A percentile compares a stretch with the other conserved stretches of the same genome.
Evolutionary conservation across 2,113 vertebrate species (phyloP).

Genomic region (Aix galericulata): DNA sequence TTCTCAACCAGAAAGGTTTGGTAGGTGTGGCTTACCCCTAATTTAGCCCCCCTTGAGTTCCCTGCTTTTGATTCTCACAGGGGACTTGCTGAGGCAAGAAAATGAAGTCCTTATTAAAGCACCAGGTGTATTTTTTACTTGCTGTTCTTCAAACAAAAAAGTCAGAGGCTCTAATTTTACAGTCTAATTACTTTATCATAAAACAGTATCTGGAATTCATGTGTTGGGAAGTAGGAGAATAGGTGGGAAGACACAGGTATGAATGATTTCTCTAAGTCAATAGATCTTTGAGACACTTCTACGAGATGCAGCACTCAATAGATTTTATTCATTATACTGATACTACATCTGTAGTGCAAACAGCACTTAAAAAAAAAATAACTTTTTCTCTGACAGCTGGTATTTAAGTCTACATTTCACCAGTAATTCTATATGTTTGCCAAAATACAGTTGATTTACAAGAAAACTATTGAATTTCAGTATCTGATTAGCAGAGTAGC

Average conservation of each 20-base stretch:
- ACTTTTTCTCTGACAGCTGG: background rate
- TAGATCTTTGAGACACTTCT: no score
- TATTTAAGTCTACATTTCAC: conserved; percentile 10
- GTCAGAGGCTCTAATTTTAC: background rate
- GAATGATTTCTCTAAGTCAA: background rate
- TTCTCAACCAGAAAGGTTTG: background rate
- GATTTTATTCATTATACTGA: background rate
- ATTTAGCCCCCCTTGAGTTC: background rate
- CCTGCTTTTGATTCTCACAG: background rate
- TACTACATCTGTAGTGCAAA: background rate
- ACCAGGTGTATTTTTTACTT: background rate
- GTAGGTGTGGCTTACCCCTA: background rate
- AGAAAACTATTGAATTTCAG: no score
- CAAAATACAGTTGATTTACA: background rate
- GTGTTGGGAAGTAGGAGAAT: background rate
- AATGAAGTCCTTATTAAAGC: background rate
- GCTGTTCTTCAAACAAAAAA: background rate
- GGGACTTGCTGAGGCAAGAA: background rate
- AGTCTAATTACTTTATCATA: background rate
- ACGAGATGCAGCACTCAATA: background rate
- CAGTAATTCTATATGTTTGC: background rate
- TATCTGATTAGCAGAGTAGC: background rate
- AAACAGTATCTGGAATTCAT: background rate
- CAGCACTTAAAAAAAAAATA: background rate
- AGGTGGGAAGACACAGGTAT: background rate